Base-by-base conservation (phyloP, 2,797 vertebrate species). In the Prionace glauca region DNA sequence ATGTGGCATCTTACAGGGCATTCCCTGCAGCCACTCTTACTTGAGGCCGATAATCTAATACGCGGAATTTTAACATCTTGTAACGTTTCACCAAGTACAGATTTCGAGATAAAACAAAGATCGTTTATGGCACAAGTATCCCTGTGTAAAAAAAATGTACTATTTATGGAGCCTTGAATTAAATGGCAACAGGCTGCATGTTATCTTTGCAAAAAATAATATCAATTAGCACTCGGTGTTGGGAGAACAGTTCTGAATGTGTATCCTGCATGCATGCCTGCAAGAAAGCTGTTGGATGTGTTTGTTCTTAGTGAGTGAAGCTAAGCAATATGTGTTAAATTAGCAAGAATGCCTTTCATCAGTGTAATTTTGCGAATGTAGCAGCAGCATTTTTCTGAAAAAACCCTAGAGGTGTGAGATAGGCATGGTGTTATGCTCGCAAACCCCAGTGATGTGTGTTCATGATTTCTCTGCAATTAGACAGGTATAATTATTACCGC, bases 1-100 rank as follows among this genome's bases (percentile, higher is more conserved):
- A 98, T 98, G 98, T 98, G 98, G 98, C 98, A 98, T 98, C 97
- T 99, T 98, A 97, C 97, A 98, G 98, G 98, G 97, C 98, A 98
- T 98, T 98, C 98, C 98, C 98, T 97, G 97, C 97, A 98, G 98
- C 98, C 98, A 98, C 98, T 98, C 98, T 98, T 77, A 95, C 93
- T 45, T 77, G 71, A 77, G 45, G 97, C 96, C 97, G 96, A 96
- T 96, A 96, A 95, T 96, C 96, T 97, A 97, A 96, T 96, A 96
- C 96, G 96, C 96, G 96, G 96, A 97, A 96, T 94, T 94, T 74
- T 32, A 94, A 95, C 93, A 60, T 74, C 41, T 94, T 50, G 41
- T 77, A n/a, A 32, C 50, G 5, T 32, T 77, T 95, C 71, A 74
- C 71, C 93, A 77, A 56, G 26, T 77, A 45, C 45, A 29, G 45